phyloP scores from a whole-genome alignment of 1,140 invertebrate species.

The Drosophila biarmipes region DNA sequence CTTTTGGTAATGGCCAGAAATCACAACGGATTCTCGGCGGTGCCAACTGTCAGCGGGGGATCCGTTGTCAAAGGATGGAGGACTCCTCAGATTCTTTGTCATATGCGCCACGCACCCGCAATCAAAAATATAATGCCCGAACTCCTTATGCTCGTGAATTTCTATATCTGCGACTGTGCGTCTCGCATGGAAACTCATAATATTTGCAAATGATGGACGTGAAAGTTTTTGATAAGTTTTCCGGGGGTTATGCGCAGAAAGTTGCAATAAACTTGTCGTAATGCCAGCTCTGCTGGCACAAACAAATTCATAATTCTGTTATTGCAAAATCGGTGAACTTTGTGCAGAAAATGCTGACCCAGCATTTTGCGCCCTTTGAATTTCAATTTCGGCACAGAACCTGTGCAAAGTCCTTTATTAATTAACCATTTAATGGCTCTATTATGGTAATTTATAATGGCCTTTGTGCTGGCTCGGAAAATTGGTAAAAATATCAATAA shows the following conservation, averaged over 20 bases:
- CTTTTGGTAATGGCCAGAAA: conserved; percentile 76
- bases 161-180: conserved; percentile 18
- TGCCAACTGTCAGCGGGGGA: conserved; percentile 59
- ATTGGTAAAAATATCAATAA: conserved; percentile 2
- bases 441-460: conserved; percentile 17
- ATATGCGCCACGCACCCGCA: conserved; percentile 67
- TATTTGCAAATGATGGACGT: conserved; percentile 83
- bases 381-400: conserved; percentile 1
- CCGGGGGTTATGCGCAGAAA: conserved; percentile 1
- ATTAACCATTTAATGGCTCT: conserved; percentile 31
- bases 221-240: conserved; percentile 78
- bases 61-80: conserved; percentile 4
- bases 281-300: conserved; percentile 14
- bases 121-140: conserved; percentile 70
- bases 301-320: conserved; percentile 73
- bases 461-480: neutral
- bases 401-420: neutral
- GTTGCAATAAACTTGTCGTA: conserved; percentile 47
- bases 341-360: conserved; percentile 45
- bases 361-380: conserved; percentile 10
- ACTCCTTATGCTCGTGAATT: conserved; percentile 16
- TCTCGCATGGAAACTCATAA: conserved; percentile 71
- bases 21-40: conserved; percentile 65
- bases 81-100: conserved; percentile 17
- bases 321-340: conserved; percentile 61